Evolutionary conservation across 2,797 vertebrate species (phyloP).

Genomic region (Molossus molossus): DNA sequence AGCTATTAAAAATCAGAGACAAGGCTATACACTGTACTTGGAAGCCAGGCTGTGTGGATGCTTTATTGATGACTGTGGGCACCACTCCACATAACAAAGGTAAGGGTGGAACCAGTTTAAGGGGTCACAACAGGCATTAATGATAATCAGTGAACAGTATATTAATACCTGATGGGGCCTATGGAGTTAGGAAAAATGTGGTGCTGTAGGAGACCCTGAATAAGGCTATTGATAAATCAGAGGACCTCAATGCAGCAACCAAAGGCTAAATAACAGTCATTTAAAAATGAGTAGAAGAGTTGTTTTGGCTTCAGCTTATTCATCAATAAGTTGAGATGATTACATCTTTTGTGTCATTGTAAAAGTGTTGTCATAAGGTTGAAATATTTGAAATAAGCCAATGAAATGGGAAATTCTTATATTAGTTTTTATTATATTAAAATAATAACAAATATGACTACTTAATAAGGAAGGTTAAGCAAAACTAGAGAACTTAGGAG

Average conservation of each 20-base stretch:
- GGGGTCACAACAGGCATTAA: neutral
- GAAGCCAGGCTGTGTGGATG: neutral
- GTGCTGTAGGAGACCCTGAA: neutral
- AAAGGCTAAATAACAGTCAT: neutral
- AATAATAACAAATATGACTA: constrained; percentile 1
- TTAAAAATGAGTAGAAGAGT: neutral
- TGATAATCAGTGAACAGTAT: neutral
- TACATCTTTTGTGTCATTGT: neutral
- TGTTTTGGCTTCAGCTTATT: neutral
- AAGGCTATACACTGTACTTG: neutral
- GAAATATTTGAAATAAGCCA: neutral
- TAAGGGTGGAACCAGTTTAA: neutral
- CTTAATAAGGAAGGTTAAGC: constrained; percentile 66
- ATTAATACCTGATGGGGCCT: neutral
- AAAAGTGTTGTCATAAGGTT: neutral
- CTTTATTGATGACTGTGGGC: neutral
- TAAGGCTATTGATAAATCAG: neutral
- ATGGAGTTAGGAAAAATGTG: neutral
- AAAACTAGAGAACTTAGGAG: constrained; percentile 55
- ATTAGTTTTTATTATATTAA: constrained; percentile 21
- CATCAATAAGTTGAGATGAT: neutral
- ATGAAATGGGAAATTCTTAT: neutral
- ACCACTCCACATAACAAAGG: neutral
- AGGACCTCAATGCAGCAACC: neutral
- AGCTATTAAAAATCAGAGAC: neutral